Evolutionary conservation across 1,140 invertebrate genomes (phyloP).

Genomic region (Chionoecetes opilio): DNA sequence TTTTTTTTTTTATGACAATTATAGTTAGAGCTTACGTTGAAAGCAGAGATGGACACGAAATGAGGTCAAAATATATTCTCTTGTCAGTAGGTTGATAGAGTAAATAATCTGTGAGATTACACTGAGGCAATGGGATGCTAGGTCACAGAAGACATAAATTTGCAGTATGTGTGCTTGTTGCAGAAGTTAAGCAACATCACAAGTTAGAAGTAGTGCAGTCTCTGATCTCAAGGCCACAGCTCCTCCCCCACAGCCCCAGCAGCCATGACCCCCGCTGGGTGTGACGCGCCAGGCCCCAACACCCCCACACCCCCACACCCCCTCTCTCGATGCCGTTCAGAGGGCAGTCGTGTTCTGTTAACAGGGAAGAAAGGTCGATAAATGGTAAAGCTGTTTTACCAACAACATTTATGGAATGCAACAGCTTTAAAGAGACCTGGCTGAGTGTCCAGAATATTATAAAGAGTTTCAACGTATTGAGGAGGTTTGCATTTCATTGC

Average conservation of each 20-base stretch:
- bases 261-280: conserved; percentile 77
- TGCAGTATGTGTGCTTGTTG: conserved; percentile 35
- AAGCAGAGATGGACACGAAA: conserved; percentile 3
- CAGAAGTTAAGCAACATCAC: not conserved
- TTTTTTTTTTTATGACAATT: not conserved
- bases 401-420: not conserved
- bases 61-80: not conserved
- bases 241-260: conserved; percentile 53
- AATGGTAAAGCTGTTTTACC: not conserved
- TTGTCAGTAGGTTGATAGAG: not conserved
- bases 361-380: not conserved
- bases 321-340: not conserved
- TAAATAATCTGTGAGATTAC: not conserved
- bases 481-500: no score
- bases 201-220: not conserved
- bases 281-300: not conserved
- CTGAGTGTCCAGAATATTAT: no score
- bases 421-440: no score
- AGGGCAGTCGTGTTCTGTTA: not conserved
- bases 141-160: conserved; percentile 37
- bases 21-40: not conserved
- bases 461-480: no score
- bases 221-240: conserved; percentile 63
- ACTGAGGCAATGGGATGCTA: not conserved
- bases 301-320: not conserved